These are phyloP conservation scores for Struthidea cinerea DNA, from an alignment of 2,113 vertebrate genomes.

Conservation along the genomic window DNA sequence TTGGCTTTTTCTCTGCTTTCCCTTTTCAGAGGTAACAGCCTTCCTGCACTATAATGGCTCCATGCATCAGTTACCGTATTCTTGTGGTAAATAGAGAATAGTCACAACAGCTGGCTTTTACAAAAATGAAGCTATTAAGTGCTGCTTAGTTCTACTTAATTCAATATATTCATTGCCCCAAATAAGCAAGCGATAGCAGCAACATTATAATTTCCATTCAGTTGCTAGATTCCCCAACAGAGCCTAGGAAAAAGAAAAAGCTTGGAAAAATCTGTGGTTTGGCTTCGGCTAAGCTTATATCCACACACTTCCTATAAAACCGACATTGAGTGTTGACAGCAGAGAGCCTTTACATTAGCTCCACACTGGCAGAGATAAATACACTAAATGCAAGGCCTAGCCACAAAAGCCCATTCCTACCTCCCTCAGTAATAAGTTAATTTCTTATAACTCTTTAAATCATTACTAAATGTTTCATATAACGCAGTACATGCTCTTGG, in stretches of 20 bases:
- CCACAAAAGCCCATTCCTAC: neutral
- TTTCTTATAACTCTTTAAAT: neutral
- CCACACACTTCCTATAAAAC: neutral
- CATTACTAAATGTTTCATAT: neutral
- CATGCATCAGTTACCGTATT: neutral
- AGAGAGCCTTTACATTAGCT: neutral
- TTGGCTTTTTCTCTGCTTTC: neutral
- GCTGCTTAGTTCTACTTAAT: neutral
- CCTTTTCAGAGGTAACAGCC: neutral
- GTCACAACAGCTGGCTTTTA: neutral
- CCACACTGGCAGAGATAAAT: neutral
- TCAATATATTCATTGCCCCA: neutral
- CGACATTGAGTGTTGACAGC: neutral
- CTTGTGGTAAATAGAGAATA: neutral
- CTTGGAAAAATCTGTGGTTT: neutral
- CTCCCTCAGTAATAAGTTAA: neutral
- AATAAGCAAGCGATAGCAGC: neutral
- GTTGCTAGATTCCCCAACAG: neutral
- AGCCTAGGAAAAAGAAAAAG: neutral
- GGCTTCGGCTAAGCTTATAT: neutral
- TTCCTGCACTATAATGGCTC: neutral
- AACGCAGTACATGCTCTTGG: neutral
- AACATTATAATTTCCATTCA: neutral
- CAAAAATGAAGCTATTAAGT: neutral
- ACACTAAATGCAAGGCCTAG: neutral